A percentile compares a stretch with the other conserved stretches of the same genome.
These are phyloP conservation scores for Akabosia matsudoensis DNA, from an alignment of 1,140 invertebrate species.

Conservation along the genomic window DNA sequence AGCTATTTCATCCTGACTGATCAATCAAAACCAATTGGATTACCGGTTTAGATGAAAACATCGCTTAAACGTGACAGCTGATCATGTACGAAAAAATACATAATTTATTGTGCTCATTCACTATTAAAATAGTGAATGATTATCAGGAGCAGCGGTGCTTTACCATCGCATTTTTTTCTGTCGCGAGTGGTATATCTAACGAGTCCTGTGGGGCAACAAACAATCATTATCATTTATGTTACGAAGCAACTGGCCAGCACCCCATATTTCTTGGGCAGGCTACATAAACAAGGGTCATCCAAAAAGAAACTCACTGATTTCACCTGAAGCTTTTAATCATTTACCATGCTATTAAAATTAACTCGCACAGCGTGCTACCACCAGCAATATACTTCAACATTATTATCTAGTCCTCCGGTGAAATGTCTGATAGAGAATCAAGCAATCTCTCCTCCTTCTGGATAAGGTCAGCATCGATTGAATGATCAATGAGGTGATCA, in stretches of 20 bases:
- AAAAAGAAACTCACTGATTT: too few relatives aligned
- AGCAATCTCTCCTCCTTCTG: background rate
- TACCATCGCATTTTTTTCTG: background rate
- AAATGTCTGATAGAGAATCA: background rate
- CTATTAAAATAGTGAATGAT: background rate
- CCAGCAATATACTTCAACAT: background rate
- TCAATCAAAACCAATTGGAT: background rate
- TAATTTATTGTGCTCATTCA: background rate
- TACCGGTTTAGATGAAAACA: background rate
- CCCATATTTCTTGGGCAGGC: too few relatives aligned
- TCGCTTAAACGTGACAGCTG: background rate
- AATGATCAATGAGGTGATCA: background rate
- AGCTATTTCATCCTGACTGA: background rate
- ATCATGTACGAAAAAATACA: background rate
- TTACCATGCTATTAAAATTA: constrained; percentile 23
- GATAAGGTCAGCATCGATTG: background rate
- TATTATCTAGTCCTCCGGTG: background rate
- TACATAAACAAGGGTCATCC: too few relatives aligned
- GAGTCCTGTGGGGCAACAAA: background rate
- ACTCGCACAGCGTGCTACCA: constrained; percentile 14
- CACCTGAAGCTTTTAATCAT: constrained; percentile 19
- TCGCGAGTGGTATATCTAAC: too few relatives aligned
- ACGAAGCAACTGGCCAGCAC: too few relatives aligned
- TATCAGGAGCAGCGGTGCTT: background rate
- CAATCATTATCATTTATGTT: background rate